Evolutionary conservation across 2,888 invertebrate species (phyloP), one percentile per base, ranked within the genome.

Genomic region (Andrena camellia): DNA sequence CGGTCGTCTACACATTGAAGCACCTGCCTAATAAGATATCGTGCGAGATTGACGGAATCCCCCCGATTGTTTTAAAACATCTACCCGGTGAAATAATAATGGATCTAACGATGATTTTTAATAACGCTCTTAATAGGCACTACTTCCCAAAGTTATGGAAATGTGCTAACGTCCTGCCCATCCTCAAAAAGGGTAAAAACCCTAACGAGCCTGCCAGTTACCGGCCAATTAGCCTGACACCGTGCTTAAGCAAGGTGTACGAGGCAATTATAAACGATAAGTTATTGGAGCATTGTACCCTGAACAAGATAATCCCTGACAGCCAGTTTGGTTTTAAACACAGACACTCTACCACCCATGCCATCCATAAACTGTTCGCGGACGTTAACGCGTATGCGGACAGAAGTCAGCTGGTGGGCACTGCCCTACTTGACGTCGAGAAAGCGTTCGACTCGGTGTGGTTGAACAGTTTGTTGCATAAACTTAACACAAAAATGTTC

Each of bases 151-250:
- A 0, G 0, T 2, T 2, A 2, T 86, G 81, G 80, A 86, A 86
- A 63, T 72, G 62, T 42, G 83, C 86, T 2, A 84, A 74, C 54
- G 63, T 79, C 0, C 33, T 83, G 0, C n/a, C 85, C 17, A 42
- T 85, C 13, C 8, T 57, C 23, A 83, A 84, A 75, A 71, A 48
- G 26, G 48, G 57, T 1, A 70, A 72, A 60, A n/a, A 68, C 8
- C 7, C 17, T 0, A 0, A 8, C 0, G 10, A 31, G 0, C 54
- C 63, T 1, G 2, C n/a, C 1, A 86, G 59, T 3, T 82, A 73
- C n/a, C 31, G 81, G 1, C 85, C 78, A 0, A 85, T 83, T 4
- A 81, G 79, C n/a, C 2, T 48, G 2, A 48, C 48, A 1, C 52
- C 52, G 2, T n/a, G 20, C 20, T 5, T 52, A 20, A 52, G 52